Percentiles rank a stretch among this genome's conserved stretches.
Conservation (phyloP, 2,888 invertebrate species). For the Coelinius sp. region DNA sequence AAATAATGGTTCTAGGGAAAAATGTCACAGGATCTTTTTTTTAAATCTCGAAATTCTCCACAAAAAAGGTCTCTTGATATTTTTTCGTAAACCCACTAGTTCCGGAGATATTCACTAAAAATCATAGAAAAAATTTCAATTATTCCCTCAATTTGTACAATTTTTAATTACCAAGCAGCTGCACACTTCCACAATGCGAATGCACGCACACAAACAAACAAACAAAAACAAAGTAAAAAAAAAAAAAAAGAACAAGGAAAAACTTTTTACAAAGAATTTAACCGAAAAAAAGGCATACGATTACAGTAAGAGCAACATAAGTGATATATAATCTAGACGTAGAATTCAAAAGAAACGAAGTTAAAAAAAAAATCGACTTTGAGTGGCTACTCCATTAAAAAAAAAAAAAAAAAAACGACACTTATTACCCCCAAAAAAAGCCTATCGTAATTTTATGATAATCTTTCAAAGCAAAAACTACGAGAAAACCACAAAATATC, state of each 20-base stretch:
- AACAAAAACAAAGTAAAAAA: no score
- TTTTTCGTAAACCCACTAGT: background rate
- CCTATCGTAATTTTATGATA: slow-evolving; percentile 64
- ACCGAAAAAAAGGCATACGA: slow-evolving; percentile 46
- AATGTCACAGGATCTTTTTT: background rate
- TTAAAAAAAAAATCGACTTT: slow-evolving; percentile 59
- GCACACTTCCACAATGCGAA: slow-evolving; percentile 50
- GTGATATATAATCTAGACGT: slow-evolving; percentile 69
- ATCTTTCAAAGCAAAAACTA: slow-evolving; percentile 51
- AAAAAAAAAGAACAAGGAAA: no score
- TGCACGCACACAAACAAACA: slow-evolving; percentile 42
- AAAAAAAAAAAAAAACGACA: slow-evolving; percentile 50
- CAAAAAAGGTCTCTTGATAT: background rate
- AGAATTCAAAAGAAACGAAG: slow-evolving; percentile 48
- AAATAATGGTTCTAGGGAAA: background rate
- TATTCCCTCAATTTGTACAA: background rate
- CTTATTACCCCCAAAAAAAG: slow-evolving; percentile 40
- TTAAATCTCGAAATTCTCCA: background rate
- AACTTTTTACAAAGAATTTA: slow-evolving; percentile 44
- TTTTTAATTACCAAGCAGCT: slow-evolving; percentile 59
- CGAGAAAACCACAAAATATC: slow-evolving; percentile 52
- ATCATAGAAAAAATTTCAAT: background rate
- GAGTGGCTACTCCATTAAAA: slow-evolving; percentile 60
- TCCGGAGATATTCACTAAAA: background rate
- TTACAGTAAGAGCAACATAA: slow-evolving; percentile 66